These are phyloP conservation scores for Cirrhinus mrigala DNA, from an alignment of 2,797 vertebrate species.

Conservation along the genomic window DNA sequence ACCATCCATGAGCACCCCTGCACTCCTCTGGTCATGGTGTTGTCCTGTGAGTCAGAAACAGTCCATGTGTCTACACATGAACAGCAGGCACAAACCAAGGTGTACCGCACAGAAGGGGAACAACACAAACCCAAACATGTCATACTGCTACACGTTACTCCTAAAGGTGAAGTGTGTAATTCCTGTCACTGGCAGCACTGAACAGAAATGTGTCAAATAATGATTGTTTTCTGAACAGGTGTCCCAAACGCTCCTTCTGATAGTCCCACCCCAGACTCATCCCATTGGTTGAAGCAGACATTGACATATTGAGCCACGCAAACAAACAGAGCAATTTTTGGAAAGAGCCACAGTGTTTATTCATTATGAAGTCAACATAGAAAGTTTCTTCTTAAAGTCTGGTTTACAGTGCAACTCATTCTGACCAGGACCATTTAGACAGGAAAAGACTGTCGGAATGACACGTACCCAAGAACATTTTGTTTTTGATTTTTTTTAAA, in stretches of 20 bases:
- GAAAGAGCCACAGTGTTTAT: not conserved
- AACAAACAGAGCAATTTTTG: not conserved
- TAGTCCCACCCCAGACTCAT: not conserved
- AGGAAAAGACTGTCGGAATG: not conserved
- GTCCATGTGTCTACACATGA: conserved; percentile 61
- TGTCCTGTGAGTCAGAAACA: conserved; percentile 63
- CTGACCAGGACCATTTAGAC: not conserved
- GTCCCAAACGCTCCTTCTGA: not conserved
- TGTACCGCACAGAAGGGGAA: conserved; percentile 45
- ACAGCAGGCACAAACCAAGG: conserved; percentile 63
- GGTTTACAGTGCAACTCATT: not conserved
- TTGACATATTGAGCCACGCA: not conserved
- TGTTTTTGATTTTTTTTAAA: not conserved
- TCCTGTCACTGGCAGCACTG: not conserved
- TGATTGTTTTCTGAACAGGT: not conserved
- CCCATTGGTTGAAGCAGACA: not conserved
- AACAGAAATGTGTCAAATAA: not conserved
- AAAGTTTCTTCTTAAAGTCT: not conserved
- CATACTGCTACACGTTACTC: not conserved
- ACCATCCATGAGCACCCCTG: conserved; percentile 66
- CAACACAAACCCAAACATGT: conserved; percentile 11
- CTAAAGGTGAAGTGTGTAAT: conserved; percentile 41
- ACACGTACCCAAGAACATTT: not conserved
- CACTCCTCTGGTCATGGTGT: conserved; percentile 67
- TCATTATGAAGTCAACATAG: not conserved